Evolutionary conservation across 1,140 invertebrate genomes (phyloP).

Genomic region (Hycleus phaleratus): DNA sequence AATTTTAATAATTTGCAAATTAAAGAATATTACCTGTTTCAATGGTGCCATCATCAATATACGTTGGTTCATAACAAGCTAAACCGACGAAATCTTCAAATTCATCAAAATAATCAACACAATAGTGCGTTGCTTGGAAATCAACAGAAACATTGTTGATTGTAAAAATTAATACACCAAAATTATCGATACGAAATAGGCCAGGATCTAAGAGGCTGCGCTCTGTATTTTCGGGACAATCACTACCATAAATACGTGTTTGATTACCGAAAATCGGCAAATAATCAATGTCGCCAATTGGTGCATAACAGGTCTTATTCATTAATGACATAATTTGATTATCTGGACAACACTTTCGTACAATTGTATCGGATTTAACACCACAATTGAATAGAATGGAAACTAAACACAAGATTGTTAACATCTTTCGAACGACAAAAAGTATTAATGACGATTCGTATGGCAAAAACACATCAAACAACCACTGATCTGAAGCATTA

Average conservation of each 20-base stretch:
- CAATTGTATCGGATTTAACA: no score
- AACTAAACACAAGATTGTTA: no score
- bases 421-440: constrained; percentile 2
- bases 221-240: background rate
- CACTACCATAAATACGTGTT: background rate
- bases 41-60: background rate
- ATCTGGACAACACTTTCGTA: constrained; percentile 7
- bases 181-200: background rate
- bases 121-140: background rate
- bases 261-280: background rate
- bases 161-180: background rate
- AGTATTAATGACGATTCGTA: constrained; percentile 3
- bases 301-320: background rate
- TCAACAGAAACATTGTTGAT: background rate
- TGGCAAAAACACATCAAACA: constrained; percentile 2
- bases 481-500: constrained; percentile 10
- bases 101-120: constrained; percentile 1
- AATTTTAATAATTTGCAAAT: background rate
- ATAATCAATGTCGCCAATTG: background rate
- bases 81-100: background rate
- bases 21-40: background rate
- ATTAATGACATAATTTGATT: background rate
- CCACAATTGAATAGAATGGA: no score
- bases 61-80: background rate
- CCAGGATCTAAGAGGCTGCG: no score